Base-by-base conservation (phyloP, 1,140 invertebrate genomes). In the Muscidifurax raptorellus region DNA sequence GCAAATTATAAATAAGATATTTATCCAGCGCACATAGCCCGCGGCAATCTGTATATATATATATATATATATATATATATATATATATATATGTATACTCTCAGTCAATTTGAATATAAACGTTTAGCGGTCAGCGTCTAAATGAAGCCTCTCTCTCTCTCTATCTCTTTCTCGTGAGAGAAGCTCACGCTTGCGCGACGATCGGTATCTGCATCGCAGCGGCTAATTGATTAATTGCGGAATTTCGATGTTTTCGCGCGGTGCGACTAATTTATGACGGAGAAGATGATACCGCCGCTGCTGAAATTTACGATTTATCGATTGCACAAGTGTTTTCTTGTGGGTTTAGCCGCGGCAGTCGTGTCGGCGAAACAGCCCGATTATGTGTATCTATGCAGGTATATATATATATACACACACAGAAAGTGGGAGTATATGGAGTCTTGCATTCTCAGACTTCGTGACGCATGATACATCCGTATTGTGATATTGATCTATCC, bases 381-480 rank as follows among this genome's bases (percentile, higher is more conserved):
- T 25, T 40, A n/a, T 27, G n/a, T 28, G 6, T 47, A 59, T 6
- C n/a, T n/a, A n/a, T n/a, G 36, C 9, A 36, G 3, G n/a, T 79
- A 22, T 71, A 13, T 71, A 71, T 12, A 71, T 4, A 30, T 9
- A 3, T 69, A 69, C 13, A 69, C 64, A n/a, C 27, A 27, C 67
- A 22, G 27, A 18, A 32, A 71, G 27, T 71, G 67, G 67, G 78
- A 80, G 22, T 22, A 67, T 71, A 69, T 80, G 52, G 44, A n/a
- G 76, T 76, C 47, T 83, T 84, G 67, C 86, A 88, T 87, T 89
- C 83, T 86, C 87, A 88, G 80, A 85, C 87, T 78, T 86, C 87
- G 86, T 90, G 91, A 91, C 90, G 87, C 90, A 91, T 90, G 89
- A 89, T 89, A 89, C 88, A 90, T 91, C 88, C 88, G 89, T 89